Base-by-base conservation (phyloP, 1,140 invertebrate species). In the Galleria mellonella region DNA sequence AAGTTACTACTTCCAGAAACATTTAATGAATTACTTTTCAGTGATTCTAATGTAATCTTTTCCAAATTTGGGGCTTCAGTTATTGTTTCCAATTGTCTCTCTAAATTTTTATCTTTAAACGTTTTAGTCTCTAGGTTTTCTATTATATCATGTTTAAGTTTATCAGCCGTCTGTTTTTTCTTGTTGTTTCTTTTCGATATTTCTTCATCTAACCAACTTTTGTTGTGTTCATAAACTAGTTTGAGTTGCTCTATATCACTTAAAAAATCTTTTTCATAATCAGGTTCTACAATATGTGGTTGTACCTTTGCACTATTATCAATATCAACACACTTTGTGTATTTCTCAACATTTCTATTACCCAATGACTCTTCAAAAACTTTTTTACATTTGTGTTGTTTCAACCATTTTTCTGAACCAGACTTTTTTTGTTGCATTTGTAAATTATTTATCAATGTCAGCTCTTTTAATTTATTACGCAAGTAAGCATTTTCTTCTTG, bases 401-500 rank as follows among this genome's bases (percentile, higher is more conserved):
- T 72, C 9, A 43, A 31, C 23, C 55, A 10, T 37, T 73, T 83
- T 28, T 78, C 51, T 14, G 31, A 32, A 27, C 46, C 33, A 10
- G 51, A 3, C 43, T 61, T 63, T 39, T 33, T 60, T 11, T 66
- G 49, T 41, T 64, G 58, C n/a, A 66, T 38, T 43, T 75, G 65
- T 28, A 60, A 38, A 37, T 64, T 70, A 33, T 46, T 69, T n/a
- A 52, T 11, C 10, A 62, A 41, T 48, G 72, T 73, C 7, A 85
- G 49, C 50, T 85, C 82, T 50, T 75, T 85, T 9, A 85, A 40
- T 62, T 83, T 83, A 40, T 50, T 72, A n/a, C 76, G 50, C 37
- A 87, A 70, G 50, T 78, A 76, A 28, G 72, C 70, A 66, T 86
- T 87, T 59, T 87, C 86, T 56, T 84, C 81, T 61, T 86, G 82